These are phyloP conservation scores for Gorsachius goisagi DNA, from an alignment of 2,113 vertebrate genomes.

Conservation along the genomic window DNA sequence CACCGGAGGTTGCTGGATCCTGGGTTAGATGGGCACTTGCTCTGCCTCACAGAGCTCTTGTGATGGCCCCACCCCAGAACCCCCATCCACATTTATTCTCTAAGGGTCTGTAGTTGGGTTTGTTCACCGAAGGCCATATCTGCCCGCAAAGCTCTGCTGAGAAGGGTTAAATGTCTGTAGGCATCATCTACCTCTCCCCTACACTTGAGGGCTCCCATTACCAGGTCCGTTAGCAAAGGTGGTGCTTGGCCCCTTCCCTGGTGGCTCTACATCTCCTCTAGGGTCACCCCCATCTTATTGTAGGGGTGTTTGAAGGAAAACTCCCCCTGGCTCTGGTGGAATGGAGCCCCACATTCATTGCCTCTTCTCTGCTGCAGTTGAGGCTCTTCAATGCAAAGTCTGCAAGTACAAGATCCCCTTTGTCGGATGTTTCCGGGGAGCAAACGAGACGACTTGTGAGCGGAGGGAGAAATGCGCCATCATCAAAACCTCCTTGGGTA, in stretches of 20 bases:
- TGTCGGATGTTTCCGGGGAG: neutral
- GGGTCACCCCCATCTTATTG: accelerated
- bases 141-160: neutral
- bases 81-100: neutral
- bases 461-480: slow-evolving; percentile 7
- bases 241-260: neutral
- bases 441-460: neutral
- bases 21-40: neutral
- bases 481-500: slow-evolving; percentile 1
- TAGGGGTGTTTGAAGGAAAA: too few species aligned
- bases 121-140: too few species aligned
- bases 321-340: accelerated
- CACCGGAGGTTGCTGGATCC: neutral
- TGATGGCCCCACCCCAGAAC: neutral
- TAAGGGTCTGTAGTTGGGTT: accelerated
- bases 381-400: neutral
- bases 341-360: accelerated
- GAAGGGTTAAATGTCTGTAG: neutral
- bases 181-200: neutral
- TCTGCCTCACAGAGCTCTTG: neutral
- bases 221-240: accelerated
- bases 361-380: neutral
- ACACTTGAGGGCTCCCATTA: too few species aligned
- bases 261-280: accelerated
- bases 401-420: slow-evolving; percentile 22